Base-by-base conservation (phyloP, 2,888 invertebrate species). In the Serrognathus titanus region DNA sequence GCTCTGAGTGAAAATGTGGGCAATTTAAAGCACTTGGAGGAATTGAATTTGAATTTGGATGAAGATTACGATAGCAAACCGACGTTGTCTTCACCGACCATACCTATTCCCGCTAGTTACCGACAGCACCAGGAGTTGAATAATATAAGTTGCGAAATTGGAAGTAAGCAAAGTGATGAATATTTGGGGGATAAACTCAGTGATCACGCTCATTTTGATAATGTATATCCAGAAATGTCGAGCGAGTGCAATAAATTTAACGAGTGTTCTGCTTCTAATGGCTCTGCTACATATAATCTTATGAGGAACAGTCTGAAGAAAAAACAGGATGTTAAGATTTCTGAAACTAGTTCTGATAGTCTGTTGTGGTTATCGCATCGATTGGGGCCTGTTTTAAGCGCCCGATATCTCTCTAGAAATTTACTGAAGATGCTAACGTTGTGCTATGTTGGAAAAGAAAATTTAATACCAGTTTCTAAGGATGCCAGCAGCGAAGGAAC, bases 281-380 rank as follows among this genome's bases (percentile, higher is more conserved):
- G 46, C 13, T 43, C 48, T 16, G 38, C 45, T 24, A 35, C 12
- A n/a, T 39, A 24, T 16, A 48, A 45, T 39, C 20, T 59, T 12
- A 56, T 46, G 46, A 39, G 51, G 8, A 58, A 50, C 35, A 51
- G n/a, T 8, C 61, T 61, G 48, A 59, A 39, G 11, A 66, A 62
- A 43, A 63, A 64, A 53, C 63, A 68, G 10, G 72, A 75, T 56
- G 70, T 72, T 8, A 88, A 87, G 71, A 89, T 90, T 61, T 90
- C 92, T 0, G 92, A 93, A 71, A 91, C 93, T 86, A 90, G 92
- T 70, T 85, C 88, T 0, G 94, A 93, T 70, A 93, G 92, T 69
- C 79, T 94, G 1, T 86, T 94, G 59, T 97, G 97, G 97, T 73
- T 98, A 57, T 89, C 95, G 0, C 93, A 96, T 78, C 85, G 96